phyloP scores from a whole-genome alignment of 2,797 vertebrate genomes.

The Bradypus variegatus region DNA sequence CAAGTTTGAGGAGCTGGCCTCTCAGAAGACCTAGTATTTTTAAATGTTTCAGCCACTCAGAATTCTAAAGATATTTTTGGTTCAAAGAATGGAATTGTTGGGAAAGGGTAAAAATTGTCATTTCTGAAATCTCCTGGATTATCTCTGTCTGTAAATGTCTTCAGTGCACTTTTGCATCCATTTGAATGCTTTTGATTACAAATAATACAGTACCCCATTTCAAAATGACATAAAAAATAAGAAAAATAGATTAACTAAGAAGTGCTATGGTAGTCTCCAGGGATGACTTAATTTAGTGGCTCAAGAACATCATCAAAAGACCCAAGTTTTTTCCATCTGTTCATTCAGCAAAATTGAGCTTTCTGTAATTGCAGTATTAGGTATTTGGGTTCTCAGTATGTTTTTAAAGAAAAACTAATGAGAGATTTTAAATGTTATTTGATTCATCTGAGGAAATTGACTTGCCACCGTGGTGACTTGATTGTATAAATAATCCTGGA shows the following conservation, averaged over 20 bases:
- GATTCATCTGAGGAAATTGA: slow-evolving; percentile 4
- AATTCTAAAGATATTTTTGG: slow-evolving; percentile 28
- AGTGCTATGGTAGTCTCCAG: neutral
- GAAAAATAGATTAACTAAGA: neutral
- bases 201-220: neutral
- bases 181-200: neutral
- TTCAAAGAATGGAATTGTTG: slow-evolving; percentile 11
- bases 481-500: slow-evolving; percentile 21
- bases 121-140: neutral
- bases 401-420: slow-evolving; percentile 21
- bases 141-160: neutral
- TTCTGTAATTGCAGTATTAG: neutral
- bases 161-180: neutral
- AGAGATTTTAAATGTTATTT: slow-evolving; percentile 24
- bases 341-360: slow-evolving; percentile 17
- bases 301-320: neutral
- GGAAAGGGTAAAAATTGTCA: neutral
- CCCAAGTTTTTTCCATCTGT: neutral
- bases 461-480: neutral
- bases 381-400: neutral
- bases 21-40: neutral
- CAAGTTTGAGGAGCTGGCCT: neutral
- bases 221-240: neutral
- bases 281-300: neutral
- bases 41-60: slow-evolving; percentile 10